phyloP scores from a whole-genome alignment of 2,888 invertebrate genomes.

The Torymus texanus region DNA sequence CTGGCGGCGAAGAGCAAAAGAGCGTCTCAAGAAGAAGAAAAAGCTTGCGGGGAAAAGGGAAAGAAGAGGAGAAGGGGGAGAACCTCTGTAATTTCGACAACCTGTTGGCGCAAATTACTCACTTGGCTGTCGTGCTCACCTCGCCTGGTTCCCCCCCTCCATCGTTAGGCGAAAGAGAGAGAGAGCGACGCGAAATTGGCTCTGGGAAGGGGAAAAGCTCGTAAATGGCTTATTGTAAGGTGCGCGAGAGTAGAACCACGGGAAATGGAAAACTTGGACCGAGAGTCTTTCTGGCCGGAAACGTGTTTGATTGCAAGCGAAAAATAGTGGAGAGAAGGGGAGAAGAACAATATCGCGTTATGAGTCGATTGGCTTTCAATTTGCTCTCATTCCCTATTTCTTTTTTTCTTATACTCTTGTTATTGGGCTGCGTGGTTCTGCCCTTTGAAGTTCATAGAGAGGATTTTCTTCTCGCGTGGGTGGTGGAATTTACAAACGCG shows the following conservation, averaged over 20 bases:
- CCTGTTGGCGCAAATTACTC: conserved; percentile 62
- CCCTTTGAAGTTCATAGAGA: no score
- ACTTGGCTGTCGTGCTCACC: conserved; percentile 32
- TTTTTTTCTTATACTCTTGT: no score
- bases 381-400: no score
- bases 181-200: conserved; percentile 32
- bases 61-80: neutral
- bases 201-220: neutral
- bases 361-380: no score
- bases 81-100: conserved; percentile 59
- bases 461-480: no score
- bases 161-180: conserved; percentile 35
- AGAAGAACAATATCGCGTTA: no score
- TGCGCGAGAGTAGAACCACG: neutral
- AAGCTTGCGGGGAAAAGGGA: neutral
- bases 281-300: conserved; percentile 32
- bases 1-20: neutral
- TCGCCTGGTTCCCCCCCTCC: conserved; percentile 9
- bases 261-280: conserved; percentile 48
- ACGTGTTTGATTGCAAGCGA: conserved; percentile 33
- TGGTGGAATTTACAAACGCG: no score
- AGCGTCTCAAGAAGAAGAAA: neutral
- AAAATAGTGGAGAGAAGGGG: neutral
- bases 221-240: conserved; percentile 30
- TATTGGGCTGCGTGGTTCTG: no score